These are phyloP conservation scores for Spodoptera picta DNA, from an alignment of 2,888 invertebrate species.

Conservation along the genomic window DNA sequence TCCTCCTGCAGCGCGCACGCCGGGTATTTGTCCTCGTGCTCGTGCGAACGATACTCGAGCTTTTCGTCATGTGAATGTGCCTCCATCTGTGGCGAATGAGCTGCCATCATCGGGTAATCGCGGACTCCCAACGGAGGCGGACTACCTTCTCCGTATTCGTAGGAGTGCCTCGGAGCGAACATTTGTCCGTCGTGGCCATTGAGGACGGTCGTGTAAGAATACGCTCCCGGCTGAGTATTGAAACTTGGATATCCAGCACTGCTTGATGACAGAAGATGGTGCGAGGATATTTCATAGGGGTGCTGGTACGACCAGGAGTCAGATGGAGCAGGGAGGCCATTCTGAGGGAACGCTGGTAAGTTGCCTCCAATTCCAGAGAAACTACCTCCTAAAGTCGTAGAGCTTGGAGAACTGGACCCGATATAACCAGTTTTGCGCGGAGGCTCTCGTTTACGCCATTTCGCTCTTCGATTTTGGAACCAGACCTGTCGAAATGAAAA, in stretches of 20 bases:
- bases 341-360: constrained; percentile 88
- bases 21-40: constrained; percentile 84
- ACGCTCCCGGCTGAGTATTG: constrained; percentile 88
- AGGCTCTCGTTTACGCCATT: constrained; percentile 98
- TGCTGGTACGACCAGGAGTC: constrained; percentile 95
- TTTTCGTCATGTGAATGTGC: constrained; percentile 87
- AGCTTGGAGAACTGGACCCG: constrained; percentile 91
- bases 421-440: constrained; percentile 96
- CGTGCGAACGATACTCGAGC: constrained; percentile 80
- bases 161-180: constrained; percentile 90
- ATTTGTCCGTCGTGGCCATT: constrained; percentile 93
- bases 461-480: constrained; percentile 97
- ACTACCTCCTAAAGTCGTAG: constrained; percentile 90
- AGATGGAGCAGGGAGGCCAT: constrained; percentile 90
- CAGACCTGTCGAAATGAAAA: constrained; percentile 88
- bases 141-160: constrained; percentile 89
- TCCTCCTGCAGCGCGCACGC: constrained; percentile 85
- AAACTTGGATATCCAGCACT: constrained; percentile 91
- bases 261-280: constrained; percentile 92
- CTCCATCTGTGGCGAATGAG: constrained; percentile 89
- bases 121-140: constrained; percentile 90
- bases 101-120: constrained; percentile 91
- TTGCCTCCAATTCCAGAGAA: constrained; percentile 85
- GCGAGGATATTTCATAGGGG: constrained; percentile 92
- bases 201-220: constrained; percentile 91